Base-by-base conservation (phyloP, 2,888 invertebrate species). In the Dryobotodes eremita region DNA sequence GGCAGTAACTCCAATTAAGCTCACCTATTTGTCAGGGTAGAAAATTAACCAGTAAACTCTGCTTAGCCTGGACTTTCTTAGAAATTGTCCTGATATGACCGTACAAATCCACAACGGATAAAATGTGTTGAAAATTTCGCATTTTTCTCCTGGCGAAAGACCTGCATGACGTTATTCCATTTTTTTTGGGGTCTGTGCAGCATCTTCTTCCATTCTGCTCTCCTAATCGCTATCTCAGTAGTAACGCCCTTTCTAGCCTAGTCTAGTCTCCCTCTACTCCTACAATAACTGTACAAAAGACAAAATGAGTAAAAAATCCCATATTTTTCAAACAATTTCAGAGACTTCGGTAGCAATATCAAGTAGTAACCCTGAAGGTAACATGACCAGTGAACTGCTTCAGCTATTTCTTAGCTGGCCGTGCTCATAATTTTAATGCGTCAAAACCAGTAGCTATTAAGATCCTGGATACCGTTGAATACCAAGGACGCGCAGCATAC, bases 391-490 rank as follows among this genome's bases (percentile, higher is more conserved):
- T 71, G 80, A 79, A 77, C 86, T 83, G 88, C 85, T 86, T 88
- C 86, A 89, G 87, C 90, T 89, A 81, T 83, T 89, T 88, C 87
- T 89, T 89, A 88, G 89, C 89, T 89, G 77, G 82, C 89, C 83
- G 88, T 86, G 87, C 90, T 92, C 90, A 92, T 93, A 93, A 94
- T 91, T 93, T 92, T 90, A 93, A 94, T 92, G 93, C 93, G 90
- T 94, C 92, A 94, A 94, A 95, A 95, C 95, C 94, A 94, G 95
- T 95, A 94, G 95, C 95, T 92, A 94, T 95, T 95, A 94, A 94
- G 92, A 92, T 92, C 92, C 91, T 91, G 91, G 90, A 90, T 95
- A 94, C 95, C 94, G 95, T 94, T 95, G 94, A 94, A 94, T 95
- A 93, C 93, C 94, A 94, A 95, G 95, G 95, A 95, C 93, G 94